These are phyloP conservation scores for Rhyacophila brunnea DNA, from an alignment of 1,140 invertebrate genomes.

Conservation along the genomic window DNA sequence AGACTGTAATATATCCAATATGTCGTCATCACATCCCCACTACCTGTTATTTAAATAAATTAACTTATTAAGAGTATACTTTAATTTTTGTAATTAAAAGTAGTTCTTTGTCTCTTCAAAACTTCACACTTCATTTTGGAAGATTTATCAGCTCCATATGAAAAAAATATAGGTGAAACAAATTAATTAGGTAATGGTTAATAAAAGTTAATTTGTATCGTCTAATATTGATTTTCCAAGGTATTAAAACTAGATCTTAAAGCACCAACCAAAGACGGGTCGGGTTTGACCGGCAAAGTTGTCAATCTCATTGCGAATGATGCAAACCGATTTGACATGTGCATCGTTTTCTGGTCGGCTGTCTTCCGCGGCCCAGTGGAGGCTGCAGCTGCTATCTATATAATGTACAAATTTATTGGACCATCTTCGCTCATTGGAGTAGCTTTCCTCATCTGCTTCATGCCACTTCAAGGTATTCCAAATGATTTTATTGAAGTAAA, in stretches of 20 bases:
- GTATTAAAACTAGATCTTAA: slow-evolving; percentile 50
- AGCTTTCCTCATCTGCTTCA: slow-evolving; percentile 73
- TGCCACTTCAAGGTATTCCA: slow-evolving; percentile 74
- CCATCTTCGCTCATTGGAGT: slow-evolving; percentile 75
- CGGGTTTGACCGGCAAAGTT: slow-evolving; percentile 80
- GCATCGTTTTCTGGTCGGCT: slow-evolving; percentile 65
- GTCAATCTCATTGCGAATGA: slow-evolving; percentile 89
- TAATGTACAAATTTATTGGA: slow-evolving; percentile 74
- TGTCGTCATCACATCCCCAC: no score
- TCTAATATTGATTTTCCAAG: slow-evolving; percentile 37
- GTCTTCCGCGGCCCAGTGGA: slow-evolving; percentile 75
- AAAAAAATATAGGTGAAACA: no score
- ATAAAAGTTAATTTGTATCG: no score
- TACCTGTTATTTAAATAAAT: no score
- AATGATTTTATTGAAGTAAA: no score
- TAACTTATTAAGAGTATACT: no score
- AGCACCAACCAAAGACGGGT: slow-evolving; percentile 60
- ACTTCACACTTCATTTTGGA: no score
- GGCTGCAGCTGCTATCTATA: slow-evolving; percentile 69
- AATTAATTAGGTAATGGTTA: no score
- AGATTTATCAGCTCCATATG: no score
- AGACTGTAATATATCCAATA: no score
- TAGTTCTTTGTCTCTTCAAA: no score
- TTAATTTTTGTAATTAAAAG: no score
- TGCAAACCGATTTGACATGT: slow-evolving; percentile 69